phyloP scores from a whole-genome alignment of 2,888 invertebrate genomes.

The Cheilosia pagana region DNA sequence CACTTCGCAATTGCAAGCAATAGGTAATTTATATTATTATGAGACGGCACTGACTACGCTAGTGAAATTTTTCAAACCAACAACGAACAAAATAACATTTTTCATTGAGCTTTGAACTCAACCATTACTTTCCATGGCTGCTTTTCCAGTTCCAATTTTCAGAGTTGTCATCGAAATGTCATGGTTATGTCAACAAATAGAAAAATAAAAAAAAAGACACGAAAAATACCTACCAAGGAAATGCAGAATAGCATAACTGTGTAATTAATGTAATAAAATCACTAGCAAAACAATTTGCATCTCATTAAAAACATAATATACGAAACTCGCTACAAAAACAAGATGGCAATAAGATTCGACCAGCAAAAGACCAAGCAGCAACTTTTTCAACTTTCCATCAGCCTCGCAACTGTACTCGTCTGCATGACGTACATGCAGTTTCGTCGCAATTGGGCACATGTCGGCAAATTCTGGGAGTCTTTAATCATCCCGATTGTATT shows the following conservation, averaged over 20 bases:
- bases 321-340: constrained; percentile 21
- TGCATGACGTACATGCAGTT: constrained; percentile 83
- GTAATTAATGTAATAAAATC: constrained; percentile 21
- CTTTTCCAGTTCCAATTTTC: constrained; percentile 10
- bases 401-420: constrained; percentile 81
- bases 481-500: constrained; percentile 82
- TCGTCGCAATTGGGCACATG: constrained; percentile 80
- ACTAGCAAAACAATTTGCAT: constrained; percentile 3
- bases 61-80: no score
- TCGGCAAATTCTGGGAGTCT: constrained; percentile 82
- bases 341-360: constrained; percentile 81
- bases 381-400: constrained; percentile 82
- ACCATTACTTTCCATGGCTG: constrained; percentile 12
- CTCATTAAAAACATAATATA: constrained; percentile 5
- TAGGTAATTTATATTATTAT: no score
- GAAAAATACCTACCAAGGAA: constrained; percentile 41
- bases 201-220: constrained; percentile 37
- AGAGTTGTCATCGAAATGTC: constrained; percentile 40
- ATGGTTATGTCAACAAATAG: constrained; percentile 70
- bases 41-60: no score
- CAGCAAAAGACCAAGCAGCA: constrained; percentile 83
- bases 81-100: background rate
- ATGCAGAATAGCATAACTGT: constrained; percentile 40
- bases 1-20: no score
- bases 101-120: constrained; percentile 14